Base-by-base conservation (phyloP, 2,797 vertebrate genomes). In the Girardinus metallicus region DNA sequence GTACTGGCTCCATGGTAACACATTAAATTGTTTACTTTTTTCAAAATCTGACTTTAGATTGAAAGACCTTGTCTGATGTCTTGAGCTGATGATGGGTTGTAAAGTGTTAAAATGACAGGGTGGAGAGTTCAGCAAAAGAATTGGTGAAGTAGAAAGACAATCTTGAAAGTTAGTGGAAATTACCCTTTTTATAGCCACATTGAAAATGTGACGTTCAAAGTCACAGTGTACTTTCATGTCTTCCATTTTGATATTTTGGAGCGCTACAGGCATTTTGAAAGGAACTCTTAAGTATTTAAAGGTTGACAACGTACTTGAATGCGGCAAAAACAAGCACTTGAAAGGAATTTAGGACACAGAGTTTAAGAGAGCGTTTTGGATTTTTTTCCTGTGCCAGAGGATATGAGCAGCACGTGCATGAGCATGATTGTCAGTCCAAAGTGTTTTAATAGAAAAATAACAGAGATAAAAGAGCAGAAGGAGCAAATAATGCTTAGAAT, bases 71-170 rank as follows among this genome's bases (percentile, higher is more conserved):
- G 83, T 72, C 75, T 87, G 88, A 82, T 83, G 89, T 85, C 75
- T 81, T 3, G 36, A 80, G 75, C 57, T 92, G 89, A 92, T 92
- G 87, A 89, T 82, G 89, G 90, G 85, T 86, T 93, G 85, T 83
- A 82, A 81, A 86, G 88, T 90, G 86, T 86, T 74, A 75, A 91
- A 93, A 93, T 93, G 83, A 93, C 87, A 90, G 90, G 86, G 90
- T 89, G 78, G 86, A 79, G 84, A 60, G 74, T 76, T 86, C 78
- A 74, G 82, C 60, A 86, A 87, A 81, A 84, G 75, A 87, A 82
- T 78, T 83, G 84, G 71, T 74, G 74, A 66, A 77, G 83, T 84
- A 83, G 77, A 88, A 80, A 81, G 83, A 87, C 78, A 82, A 76
- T 88, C 85, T 91, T 77, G 43, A 78, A 85, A 88, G 87, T 87